A percentile compares a stretch with the other conserved stretches of the same genome.
These are phyloP conservation scores for Danio rerio DNA, from an alignment of 2,113 vertebrate species.

Conservation along the genomic window GRCz12tu NC_133195.1:29939001-29939500, in stretches of 20 bases:
- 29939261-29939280: conserved; percentile 17
- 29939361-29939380: background rate
- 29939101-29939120: background rate
- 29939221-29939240: conserved; percentile 1
- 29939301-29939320: conserved; percentile 6
- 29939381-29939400: background rate
- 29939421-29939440: background rate
- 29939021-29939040: background rate
- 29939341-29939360: conserved; percentile 28
- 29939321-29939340: background rate
- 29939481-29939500: too few species aligned
- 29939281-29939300: conserved; percentile 23
- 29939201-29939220: too few species aligned
- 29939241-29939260: conserved; percentile 26
- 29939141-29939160: background rate
- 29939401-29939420: background rate
- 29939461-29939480: too few species aligned
- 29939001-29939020: background rate
- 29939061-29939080: background rate
- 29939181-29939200: too few species aligned
- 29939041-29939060: background rate
- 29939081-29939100: background rate
- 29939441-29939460: background rate
- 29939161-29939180: too few species aligned
- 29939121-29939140: background rate